A percentile compares a stretch with the other conserved stretches of the same genome.
These are phyloP conservation scores for Cremastinae sp. DNA, from an alignment of 2,888 invertebrate species.

Conservation along the genomic window DNA sequence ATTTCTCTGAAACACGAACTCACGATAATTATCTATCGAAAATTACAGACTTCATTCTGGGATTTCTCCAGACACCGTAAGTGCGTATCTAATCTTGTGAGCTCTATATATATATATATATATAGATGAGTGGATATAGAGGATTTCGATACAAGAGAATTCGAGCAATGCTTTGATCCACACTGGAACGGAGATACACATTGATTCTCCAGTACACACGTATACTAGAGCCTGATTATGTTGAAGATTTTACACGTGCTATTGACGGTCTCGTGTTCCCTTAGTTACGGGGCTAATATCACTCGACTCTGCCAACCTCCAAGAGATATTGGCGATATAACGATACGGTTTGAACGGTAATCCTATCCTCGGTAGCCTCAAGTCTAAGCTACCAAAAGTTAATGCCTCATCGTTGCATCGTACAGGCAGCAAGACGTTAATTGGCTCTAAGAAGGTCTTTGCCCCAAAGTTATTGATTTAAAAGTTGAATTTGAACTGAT, in stretches of 20 bases:
- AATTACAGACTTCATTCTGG: neutral
- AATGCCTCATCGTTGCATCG: conserved; percentile 45
- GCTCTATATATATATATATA: too few relatives aligned
- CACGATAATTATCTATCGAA: too few relatives aligned
- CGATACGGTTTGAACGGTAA: conserved; percentile 30
- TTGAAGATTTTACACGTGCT: conserved; percentile 50
- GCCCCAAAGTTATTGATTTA: too few relatives aligned
- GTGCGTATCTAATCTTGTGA: too few relatives aligned
- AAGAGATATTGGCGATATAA: conserved; percentile 30
- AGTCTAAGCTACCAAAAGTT: conserved; percentile 56
- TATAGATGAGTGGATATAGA: conserved; percentile 30
- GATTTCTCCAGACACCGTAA: too few relatives aligned
- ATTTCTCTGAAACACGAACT: too few relatives aligned
- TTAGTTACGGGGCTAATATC: conserved; percentile 26
- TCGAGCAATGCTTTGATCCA: conserved; percentile 56
- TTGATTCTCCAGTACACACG: conserved; percentile 34
- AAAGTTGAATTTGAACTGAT: too few relatives aligned
- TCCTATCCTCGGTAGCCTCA: conserved; percentile 47
- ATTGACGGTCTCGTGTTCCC: conserved; percentile 21
- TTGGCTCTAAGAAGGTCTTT: too few relatives aligned
- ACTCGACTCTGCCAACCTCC: conserved; percentile 30
- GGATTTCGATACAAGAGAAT: conserved; percentile 46
- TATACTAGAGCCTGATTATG: conserved; percentile 49
- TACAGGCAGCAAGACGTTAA: too few relatives aligned
- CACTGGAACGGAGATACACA: conserved; percentile 24